Evolutionary conservation across 2,888 invertebrate genomes (phyloP), one percentile per base, ranked within the genome.

Genomic region (Troglohyphantes excavatus): DNA sequence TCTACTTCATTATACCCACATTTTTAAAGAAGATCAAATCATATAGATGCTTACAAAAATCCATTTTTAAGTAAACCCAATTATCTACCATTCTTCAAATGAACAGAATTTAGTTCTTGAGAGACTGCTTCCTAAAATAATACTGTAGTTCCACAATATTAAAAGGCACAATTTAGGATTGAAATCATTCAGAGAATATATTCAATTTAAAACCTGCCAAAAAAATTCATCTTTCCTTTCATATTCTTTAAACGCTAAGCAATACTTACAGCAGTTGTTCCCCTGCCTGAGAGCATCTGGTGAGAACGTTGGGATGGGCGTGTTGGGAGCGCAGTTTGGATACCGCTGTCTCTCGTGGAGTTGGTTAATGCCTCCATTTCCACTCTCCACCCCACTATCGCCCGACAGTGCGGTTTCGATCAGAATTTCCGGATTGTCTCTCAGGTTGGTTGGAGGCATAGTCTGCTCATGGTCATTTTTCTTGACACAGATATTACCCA

Each of bases 401-500:
- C 65, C 67, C 3, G 76, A 83, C 33, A 82, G 17, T 13, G 83
- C 21, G 23, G 75, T 59, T 61, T 89, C 89, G 26, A 83, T 76
- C 5, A 83, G 68, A 6, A 83, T 83, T 53, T 78, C 89, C 61
- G 89, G 70, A 53, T 82, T 89, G 53, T 83, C 86, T 63, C 86
- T 75, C 26, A 43, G n/a, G 26, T 68, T 88, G 11, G 81, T 33
- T 29, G 53, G 82, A 68, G 81, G 59, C 46, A 88, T 43, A 75
- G 19, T 88, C 39, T 88, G 88, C 26, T 67, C 72, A 67, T 67
- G 67, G 67, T 79, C 59, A 85, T 68, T 76, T 75, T 88, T 88
- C 59, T 88, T 88, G n/a, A 88, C 88, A 68, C 88, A 88, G 23
- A 88, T 67, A 59, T 88, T 88, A 61, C 88, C 88, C 88, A 88